Evolutionary conservation across 53 echinoderm and acorn worm species (phyloP).

Genomic region (Holothuria leucospilota): DNA sequence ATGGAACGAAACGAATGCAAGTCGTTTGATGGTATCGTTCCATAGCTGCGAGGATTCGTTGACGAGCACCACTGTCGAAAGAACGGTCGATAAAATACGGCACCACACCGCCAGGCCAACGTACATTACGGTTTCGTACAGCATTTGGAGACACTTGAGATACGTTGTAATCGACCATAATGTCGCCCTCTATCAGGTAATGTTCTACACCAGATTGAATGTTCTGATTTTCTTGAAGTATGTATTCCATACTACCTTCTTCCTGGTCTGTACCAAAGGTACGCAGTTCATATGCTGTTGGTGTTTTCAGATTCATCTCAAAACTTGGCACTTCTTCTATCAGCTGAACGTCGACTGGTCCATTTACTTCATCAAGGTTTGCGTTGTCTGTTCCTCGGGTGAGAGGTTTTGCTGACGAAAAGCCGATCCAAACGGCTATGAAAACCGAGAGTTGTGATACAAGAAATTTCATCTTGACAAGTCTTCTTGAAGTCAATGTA

Average conservation of each 20-base stretch:
- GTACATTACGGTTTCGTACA: constrained; percentile 59
- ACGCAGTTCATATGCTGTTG: constrained; percentile 25
- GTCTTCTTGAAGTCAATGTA: too few species aligned
- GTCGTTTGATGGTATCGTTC: constrained; percentile 70
- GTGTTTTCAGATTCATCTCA: too few species aligned
- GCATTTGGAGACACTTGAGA: constrained; percentile 42
- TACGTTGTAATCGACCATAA: constrained; percentile 55
- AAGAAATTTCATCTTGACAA: too few species aligned
- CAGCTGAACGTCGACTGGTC: too few species aligned
- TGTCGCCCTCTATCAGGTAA: constrained; percentile 64
- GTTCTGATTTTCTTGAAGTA: constrained; percentile 50
- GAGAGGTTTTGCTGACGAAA: too few species aligned
- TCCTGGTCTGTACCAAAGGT: constrained; percentile 58
- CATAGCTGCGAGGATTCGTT: constrained; percentile 60
- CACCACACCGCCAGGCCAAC: constrained; percentile 75
- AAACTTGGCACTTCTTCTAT: too few species aligned
- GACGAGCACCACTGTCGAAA: constrained; percentile 67
- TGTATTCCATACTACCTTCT: constrained; percentile 59
- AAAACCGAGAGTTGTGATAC: too few species aligned
- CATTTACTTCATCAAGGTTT: too few species aligned
- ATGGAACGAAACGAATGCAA: constrained; percentile 63
- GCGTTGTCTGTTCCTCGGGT: too few species aligned
- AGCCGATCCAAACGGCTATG: too few species aligned
- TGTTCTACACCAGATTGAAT: constrained; percentile 60
- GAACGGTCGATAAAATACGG: constrained; percentile 74